These are phyloP conservation scores for Hoplostethus mediterraneus DNA, from an alignment of 2,797 vertebrate species.

Conservation along the genomic window DNA sequence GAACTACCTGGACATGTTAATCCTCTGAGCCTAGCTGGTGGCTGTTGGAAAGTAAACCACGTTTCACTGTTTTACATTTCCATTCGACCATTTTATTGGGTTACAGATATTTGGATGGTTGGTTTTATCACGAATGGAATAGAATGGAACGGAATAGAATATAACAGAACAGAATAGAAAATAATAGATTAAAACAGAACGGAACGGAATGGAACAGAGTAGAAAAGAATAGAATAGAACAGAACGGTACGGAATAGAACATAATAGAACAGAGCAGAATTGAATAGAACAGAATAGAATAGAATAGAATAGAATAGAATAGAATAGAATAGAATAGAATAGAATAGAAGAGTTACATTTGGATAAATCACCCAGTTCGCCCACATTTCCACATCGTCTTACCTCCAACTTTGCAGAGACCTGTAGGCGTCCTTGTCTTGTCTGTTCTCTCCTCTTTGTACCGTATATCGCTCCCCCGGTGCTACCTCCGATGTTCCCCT, in stretches of 20 bases:
- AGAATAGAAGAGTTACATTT: background rate
- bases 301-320: background rate
- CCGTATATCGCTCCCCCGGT: slow-evolving; percentile 7
- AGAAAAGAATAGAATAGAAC: background rate
- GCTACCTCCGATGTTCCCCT: slow-evolving; percentile 18
- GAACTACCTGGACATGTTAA: slow-evolving; percentile 51
- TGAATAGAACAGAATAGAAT: background rate
- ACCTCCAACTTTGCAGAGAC: slow-evolving; percentile 60
- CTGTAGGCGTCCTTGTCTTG: slow-evolving; percentile 15
- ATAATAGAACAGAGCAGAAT: background rate
- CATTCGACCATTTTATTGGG: background rate
- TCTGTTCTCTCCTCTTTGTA: slow-evolving; percentile 1
- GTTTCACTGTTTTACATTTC: slow-evolving; percentile 22
- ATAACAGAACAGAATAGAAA: background rate
- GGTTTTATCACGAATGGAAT: background rate
- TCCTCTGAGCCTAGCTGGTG: slow-evolving; percentile 20
- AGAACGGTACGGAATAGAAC: background rate
- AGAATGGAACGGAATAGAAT: background rate
- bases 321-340: background rate
- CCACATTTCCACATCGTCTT: slow-evolving; percentile 34
- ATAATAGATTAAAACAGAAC: background rate
- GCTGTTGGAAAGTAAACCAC: slow-evolving; percentile 19
- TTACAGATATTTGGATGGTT: background rate
- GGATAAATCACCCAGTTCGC: slow-evolving; percentile 1
- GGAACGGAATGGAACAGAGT: background rate